Conservation (phyloP, 2,888 invertebrate species). For the Fragum fragum region DNA sequence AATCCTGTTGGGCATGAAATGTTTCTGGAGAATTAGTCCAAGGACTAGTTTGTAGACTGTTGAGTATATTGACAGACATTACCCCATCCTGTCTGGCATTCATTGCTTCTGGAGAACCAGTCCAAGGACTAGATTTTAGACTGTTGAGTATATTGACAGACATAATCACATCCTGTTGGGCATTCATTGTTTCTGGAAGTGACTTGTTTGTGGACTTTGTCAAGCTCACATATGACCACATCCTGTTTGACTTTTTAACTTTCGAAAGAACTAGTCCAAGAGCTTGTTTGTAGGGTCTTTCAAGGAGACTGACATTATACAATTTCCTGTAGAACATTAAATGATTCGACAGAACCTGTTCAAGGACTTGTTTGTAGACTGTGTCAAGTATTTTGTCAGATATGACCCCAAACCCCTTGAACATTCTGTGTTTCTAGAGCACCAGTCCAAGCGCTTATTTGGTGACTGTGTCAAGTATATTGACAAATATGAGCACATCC, state of each 20-base stretch:
- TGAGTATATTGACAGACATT: constrained; percentile 91
- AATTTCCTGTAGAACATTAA: background rate
- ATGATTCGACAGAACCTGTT: too few species aligned
- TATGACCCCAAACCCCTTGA: constrained; percentile 53
- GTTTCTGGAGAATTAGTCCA: constrained; percentile 92
- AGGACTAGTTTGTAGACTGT: constrained; percentile 4
- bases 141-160: constrained; percentile 88
- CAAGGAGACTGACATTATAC: background rate
- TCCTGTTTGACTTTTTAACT: constrained; percentile 93
- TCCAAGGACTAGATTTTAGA: constrained; percentile 76
- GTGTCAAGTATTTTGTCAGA: background rate
- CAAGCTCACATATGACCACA: constrained; percentile 94
- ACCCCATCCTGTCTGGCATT: constrained; percentile 94
- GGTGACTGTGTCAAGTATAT: constrained; percentile 73
- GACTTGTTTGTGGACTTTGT: constrained; percentile 28
- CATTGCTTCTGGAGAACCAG: constrained; percentile 84
- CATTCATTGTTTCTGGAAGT: constrained; percentile 92
- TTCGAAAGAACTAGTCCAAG: background rate
- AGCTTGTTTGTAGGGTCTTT: background rate
- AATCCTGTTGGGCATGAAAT: constrained; percentile 97
- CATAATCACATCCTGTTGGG: constrained; percentile 97
- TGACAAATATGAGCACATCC: constrained; percentile 96
- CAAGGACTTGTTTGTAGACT: background rate
- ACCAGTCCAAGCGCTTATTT: constrained; percentile 89
- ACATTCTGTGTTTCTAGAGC: constrained; percentile 90